Conservation (phyloP, 1,140 invertebrate genomes). For the Calosoma granatense region DNA sequence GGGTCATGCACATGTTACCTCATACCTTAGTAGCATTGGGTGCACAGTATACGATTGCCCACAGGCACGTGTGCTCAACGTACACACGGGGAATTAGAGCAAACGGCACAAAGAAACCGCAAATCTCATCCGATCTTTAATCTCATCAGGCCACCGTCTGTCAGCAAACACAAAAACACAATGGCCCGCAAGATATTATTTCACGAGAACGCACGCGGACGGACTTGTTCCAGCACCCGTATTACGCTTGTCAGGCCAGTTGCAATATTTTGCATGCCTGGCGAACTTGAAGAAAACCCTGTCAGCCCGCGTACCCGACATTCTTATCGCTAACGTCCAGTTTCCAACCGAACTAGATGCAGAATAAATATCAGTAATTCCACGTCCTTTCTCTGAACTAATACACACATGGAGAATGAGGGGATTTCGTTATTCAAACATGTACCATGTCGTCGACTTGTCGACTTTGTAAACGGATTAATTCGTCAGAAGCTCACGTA, state of each 20-base stretch:
- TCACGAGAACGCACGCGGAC: background rate
- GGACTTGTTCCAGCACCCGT: background rate
- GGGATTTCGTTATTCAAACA: background rate
- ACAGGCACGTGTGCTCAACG: background rate
- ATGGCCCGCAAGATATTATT: too few relatives aligned
- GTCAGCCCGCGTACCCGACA: background rate
- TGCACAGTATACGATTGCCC: background rate
- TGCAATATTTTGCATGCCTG: background rate
- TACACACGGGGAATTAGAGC: background rate
- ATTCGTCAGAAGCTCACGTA: too few relatives aligned
- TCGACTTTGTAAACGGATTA: background rate
- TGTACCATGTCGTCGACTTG: too few relatives aligned
- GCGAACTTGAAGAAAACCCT: background rate
- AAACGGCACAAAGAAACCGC: background rate
- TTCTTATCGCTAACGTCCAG: background rate
- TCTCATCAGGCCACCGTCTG: slow-evolving; percentile 19
- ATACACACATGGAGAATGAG: background rate
- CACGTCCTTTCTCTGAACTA: background rate
- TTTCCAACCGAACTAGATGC: background rate
- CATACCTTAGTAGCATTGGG: background rate
- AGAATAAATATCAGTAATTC: background rate
- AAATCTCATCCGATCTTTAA: slow-evolving; percentile 15
- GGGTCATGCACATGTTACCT: background rate
- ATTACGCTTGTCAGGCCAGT: background rate
- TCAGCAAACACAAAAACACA: slow-evolving; percentile 19